Evolutionary conservation across 2,888 invertebrate genomes (phyloP), one percentile per base, ranked within the genome.

Genomic region (Catocala fraxini): DNA sequence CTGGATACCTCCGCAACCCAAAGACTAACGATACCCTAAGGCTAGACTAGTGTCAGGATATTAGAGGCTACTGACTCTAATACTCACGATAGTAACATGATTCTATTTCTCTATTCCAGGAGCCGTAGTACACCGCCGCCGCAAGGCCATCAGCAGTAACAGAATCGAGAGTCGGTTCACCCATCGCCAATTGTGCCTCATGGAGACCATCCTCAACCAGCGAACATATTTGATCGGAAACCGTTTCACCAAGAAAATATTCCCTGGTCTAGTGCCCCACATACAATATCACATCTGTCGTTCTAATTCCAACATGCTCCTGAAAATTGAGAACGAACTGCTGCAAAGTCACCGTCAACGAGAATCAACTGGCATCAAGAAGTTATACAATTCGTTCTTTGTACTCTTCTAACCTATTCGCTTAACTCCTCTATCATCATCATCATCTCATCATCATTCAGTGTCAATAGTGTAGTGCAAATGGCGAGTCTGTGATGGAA

Each of bases 341-440:
- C 95, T 97, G 65, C 97, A 97, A 89, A 97, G 97, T 87, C 97
- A 97, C 88, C 96, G 97, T 83, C 97, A 97, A 90, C 95, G 97
- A 86, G 97, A 97, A 90, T 97, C 97, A 34, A 97, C 97, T 53
- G 97, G 97, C 68, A 97, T 97, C 85, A 97, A 97, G 93, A 97
- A 97, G 91, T 94, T 97, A 87, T 97, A 97, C 94, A 97, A 97
- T 93, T 97, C 97, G 68, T 97, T 97, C 94, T 97, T 97, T 90
- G 97, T 97, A 77, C 96, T 97, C 90, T 97, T 97, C 93, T 97
- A 97, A 97, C 94, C 84, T 82, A 70, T 39, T 75, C 63, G 63
- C 56, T 9, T 1, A 13, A 43, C 59, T 63, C 52, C 64, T 12
- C 10, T 39, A 60, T 71, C 68, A 77, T 75, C 81, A 78, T 77